These are phyloP conservation scores for Hylaea fasciaria DNA, from an alignment of 2,888 invertebrate genomes.

Conservation along the genomic window DNA sequence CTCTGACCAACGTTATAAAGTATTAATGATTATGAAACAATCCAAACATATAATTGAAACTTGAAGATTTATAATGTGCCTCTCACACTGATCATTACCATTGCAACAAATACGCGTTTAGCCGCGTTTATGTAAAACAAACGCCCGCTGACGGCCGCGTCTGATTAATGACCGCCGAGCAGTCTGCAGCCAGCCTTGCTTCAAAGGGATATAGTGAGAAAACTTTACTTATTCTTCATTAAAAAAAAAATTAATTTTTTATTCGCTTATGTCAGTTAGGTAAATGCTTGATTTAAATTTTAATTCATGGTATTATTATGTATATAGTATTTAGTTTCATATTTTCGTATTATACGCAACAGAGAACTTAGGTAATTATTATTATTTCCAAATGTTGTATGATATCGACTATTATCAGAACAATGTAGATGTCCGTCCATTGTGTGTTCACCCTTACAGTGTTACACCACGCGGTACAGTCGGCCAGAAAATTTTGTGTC, in stretches of 20 bases:
- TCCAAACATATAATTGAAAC: background rate
- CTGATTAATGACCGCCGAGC: conserved; percentile 43
- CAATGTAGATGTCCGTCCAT: conserved; percentile 4
- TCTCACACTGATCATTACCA: conserved; percentile 21
- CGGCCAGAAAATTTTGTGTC: background rate
- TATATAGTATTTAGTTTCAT: too few species aligned
- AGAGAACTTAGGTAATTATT: too few species aligned
- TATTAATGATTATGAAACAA: too few species aligned
- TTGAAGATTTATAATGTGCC: conserved; percentile 3
- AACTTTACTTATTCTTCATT: background rate
- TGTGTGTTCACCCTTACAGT: conserved; percentile 5
- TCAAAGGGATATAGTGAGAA: background rate
- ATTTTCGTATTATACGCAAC: background rate
- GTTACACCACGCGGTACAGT: conserved; percentile 5
- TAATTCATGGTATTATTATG: too few species aligned
- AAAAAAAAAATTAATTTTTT: background rate
- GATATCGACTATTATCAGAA: background rate
- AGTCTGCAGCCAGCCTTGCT: conserved; percentile 15
- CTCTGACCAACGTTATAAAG: too few species aligned
- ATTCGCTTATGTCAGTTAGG: background rate
- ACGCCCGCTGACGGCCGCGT: conserved; percentile 42
- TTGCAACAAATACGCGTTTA: conserved; percentile 41
- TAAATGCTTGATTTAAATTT: too few species aligned
- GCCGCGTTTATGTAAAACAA: conserved; percentile 45
- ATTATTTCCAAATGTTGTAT: background rate